Evolutionary conservation across 2,113 vertebrate species (phyloP).

Genomic region (Poecilia latipinna): DNA sequence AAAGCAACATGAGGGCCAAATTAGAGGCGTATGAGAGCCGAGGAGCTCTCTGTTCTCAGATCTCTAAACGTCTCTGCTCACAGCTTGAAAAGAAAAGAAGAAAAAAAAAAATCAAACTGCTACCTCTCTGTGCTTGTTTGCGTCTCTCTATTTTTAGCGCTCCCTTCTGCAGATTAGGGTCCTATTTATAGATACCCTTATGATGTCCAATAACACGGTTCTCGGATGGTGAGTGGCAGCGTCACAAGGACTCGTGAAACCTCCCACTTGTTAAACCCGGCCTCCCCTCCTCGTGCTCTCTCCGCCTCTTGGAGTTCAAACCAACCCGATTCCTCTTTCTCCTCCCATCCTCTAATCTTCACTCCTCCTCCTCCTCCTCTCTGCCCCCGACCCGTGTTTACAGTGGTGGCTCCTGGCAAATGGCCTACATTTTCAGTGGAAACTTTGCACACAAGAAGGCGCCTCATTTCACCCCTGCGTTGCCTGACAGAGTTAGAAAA

Average conservation of each 20-base stretch:
- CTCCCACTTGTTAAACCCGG: slow-evolving; percentile 63
- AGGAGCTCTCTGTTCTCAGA: neutral
- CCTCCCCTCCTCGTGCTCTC: slow-evolving; percentile 16
- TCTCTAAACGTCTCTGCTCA: neutral
- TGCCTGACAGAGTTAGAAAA: slow-evolving; percentile 5
- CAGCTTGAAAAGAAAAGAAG: neutral
- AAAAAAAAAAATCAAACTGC: slow-evolving; percentile 9
- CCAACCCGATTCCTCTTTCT: neutral
- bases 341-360: slow-evolving; percentile 42
- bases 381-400: slow-evolving; percentile 10
- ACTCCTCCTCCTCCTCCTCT: slow-evolving; percentile 33
- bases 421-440: slow-evolving; percentile 59
- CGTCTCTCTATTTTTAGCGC: slow-evolving; percentile 71
- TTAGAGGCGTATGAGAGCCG: neutral
- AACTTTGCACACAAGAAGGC: slow-evolving; percentile 67
- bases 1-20: neutral
- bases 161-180: slow-evolving; percentile 66
- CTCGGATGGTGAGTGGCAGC: slow-evolving; percentile 46
- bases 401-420: slow-evolving; percentile 42
- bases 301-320: neutral
- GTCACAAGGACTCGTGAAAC: slow-evolving; percentile 64
- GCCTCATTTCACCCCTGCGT: slow-evolving; percentile 28
- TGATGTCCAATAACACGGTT: slow-evolving; percentile 65
- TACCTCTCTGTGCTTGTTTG: slow-evolving; percentile 42
- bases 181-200: slow-evolving; percentile 71